Percentiles rank a stretch among this genome's conserved stretches.
These are phyloP conservation scores for Cerastoderma edule DNA, from an alignment of 2,888 invertebrate species.

Conservation along the genomic window DNA sequence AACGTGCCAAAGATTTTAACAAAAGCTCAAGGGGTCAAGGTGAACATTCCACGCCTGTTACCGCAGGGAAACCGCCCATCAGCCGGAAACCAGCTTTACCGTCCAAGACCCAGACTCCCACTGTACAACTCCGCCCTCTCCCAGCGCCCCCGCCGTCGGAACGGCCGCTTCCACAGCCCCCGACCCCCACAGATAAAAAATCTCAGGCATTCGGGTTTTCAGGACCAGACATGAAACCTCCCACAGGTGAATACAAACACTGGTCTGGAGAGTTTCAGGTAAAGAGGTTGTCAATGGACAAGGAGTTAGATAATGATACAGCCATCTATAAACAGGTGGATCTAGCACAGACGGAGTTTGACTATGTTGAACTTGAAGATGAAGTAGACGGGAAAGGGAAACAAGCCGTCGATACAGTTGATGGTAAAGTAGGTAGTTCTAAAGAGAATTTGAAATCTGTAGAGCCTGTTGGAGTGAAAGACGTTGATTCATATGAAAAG, in stretches of 20 bases:
- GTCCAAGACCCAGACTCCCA: constrained; percentile 47
- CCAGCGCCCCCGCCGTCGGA: constrained; percentile 79
- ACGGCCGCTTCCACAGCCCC: constrained; percentile 71
- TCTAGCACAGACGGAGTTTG: constrained; percentile 94
- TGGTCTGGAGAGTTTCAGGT: constrained; percentile 59
- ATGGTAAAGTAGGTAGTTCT: constrained; percentile 3
- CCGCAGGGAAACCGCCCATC: constrained; percentile 64
- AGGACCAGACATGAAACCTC: constrained; percentile 52
- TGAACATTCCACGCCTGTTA: constrained; percentile 48
- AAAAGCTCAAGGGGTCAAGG: constrained; percentile 41
- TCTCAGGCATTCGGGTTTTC: constrained; percentile 44
- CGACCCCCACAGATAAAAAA: constrained; percentile 57
- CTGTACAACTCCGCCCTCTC: constrained; percentile 88
- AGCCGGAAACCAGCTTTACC: constrained; percentile 67
- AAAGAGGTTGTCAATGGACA: constrained; percentile 60
- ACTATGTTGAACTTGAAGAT: constrained; percentile 92
- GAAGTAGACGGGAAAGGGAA: constrained; percentile 27
- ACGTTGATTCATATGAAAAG: constrained; percentile 46
- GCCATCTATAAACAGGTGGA: constrained; percentile 81
- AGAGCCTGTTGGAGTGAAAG: background rate
- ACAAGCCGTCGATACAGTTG: background rate
- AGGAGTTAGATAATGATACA: constrained; percentile 27
- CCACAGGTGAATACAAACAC: constrained; percentile 62
- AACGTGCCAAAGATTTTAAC: constrained; percentile 67
- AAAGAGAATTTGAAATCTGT: no score